A percentile compares a stretch with the other conserved stretches of the same genome.
phyloP scores from a whole-genome alignment of 2,113 vertebrate species.

The Stercorarius parasiticus region DNA sequence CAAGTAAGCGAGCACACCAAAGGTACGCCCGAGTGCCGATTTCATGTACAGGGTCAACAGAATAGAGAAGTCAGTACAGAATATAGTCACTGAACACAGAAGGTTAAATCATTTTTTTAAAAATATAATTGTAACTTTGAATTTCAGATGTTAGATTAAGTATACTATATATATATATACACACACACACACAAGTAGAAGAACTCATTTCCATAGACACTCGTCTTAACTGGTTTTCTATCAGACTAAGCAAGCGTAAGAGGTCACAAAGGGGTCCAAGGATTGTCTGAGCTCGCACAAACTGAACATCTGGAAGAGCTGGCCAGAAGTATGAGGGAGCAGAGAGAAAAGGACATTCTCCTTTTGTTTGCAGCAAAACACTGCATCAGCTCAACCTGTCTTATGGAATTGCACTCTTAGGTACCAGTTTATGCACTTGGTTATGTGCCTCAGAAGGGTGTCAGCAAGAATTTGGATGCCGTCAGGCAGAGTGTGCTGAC shows the following conservation, averaged over 20 bases:
- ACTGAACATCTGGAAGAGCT: background rate
- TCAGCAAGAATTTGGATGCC: background rate
- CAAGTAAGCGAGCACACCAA: background rate
- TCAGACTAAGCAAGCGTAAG: background rate
- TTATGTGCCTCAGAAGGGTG: background rate
- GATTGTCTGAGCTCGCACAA: background rate
- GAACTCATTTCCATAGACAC: background rate
- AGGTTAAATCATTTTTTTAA: background rate
- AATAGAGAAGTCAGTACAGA: background rate
- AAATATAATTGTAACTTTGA: background rate
- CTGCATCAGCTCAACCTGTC: background rate
- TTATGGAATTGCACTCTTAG: background rate
- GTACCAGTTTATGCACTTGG: background rate
- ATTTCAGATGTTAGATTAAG: background rate
- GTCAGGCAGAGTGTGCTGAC: background rate
- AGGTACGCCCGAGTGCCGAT: accelerated
- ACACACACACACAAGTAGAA: background rate
- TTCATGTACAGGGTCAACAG: background rate
- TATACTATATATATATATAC: too few relatives aligned
- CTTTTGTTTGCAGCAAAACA: background rate
- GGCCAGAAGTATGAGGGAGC: background rate
- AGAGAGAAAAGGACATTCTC: background rate
- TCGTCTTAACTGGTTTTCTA: background rate
- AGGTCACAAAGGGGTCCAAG: background rate
- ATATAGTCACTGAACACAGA: background rate